Evolutionary conservation across 30 jellyfish, hydroid and myxozoan species (phyloP).

Genomic region (Turritopsis dohrnii): DNA sequence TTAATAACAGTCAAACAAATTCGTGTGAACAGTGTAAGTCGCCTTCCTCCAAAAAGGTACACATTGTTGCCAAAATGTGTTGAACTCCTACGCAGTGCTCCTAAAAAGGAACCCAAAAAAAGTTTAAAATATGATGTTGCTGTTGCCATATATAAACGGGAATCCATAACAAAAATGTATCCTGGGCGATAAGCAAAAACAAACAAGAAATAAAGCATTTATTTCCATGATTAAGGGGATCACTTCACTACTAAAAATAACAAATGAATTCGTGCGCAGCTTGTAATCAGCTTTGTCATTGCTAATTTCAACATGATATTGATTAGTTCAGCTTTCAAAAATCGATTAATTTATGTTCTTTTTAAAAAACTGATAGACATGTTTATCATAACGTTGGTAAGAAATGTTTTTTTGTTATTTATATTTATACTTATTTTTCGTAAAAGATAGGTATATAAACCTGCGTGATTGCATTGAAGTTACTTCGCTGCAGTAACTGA

Average conservation of each 20-base stretch:
- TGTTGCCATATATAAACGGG: neutral
- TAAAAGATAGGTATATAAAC: neutral
- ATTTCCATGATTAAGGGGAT: neutral
- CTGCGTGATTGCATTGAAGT: neutral
- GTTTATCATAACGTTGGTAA: neutral
- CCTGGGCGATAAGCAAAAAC: neutral
- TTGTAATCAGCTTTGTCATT: neutral
- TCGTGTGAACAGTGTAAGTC: too few relatives aligned
- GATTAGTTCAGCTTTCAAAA: neutral
- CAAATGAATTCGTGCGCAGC: neutral
- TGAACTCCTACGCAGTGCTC: neutral
- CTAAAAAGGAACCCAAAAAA: neutral
- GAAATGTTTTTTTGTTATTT: neutral
- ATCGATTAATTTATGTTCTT: neutral
- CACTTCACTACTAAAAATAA: neutral
- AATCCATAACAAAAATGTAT: neutral
- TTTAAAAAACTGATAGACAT: neutral
- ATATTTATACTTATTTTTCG: neutral
- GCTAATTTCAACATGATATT: neutral
- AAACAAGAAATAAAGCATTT: too few relatives aligned
- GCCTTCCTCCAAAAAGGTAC: too few relatives aligned
- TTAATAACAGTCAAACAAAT: too few relatives aligned
- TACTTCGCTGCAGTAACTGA: neutral
- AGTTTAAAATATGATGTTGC: neutral
- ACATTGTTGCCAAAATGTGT: neutral